Evolutionary conservation across 2,797 vertebrate species (phyloP).

Genomic region (Antennarius maculatus): DNA sequence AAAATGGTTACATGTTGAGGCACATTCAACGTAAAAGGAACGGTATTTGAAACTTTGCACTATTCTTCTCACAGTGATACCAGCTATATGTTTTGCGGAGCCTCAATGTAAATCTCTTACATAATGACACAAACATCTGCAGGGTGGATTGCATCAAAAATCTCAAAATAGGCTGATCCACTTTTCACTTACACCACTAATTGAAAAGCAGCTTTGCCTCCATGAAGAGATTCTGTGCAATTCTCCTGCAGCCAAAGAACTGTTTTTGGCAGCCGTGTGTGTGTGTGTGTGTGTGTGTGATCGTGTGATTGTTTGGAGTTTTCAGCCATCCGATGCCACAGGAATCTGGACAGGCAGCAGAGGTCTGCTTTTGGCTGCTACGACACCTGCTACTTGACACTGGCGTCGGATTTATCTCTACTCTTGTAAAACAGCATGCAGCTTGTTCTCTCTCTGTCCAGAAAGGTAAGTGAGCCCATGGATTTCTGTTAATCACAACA

Average conservation of each 20-base stretch:
- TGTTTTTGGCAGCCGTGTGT: conserved; percentile 54
- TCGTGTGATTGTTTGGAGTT: conserved; percentile 64
- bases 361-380: conserved; percentile 65
- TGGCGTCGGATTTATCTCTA: conserved; percentile 68
- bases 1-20: no score
- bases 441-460: conserved; percentile 72
- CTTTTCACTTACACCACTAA: conserved; percentile 47
- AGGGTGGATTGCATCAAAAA: conserved; percentile 17
- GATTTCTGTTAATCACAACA: conserved; percentile 45
- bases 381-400: conserved; percentile 72
- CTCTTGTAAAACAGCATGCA: conserved; percentile 73
- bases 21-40: background rate
- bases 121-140: conserved; percentile 34
- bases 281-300: conserved; percentile 33
- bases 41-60: background rate
- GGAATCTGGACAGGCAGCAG: conserved; percentile 67
- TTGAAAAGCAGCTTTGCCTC: conserved; percentile 65
- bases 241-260: conserved; percentile 55
- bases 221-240: conserved; percentile 35
- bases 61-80: background rate
- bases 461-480: conserved; percentile 57
- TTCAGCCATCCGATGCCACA: conserved; percentile 65
- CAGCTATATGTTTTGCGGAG: background rate
- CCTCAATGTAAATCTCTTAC: conserved; percentile 12
- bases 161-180: conserved; percentile 30